These are phyloP conservation scores for Sebastes nivosus DNA, from an alignment of 2,797 vertebrate species.

Conservation along the genomic window DNA sequence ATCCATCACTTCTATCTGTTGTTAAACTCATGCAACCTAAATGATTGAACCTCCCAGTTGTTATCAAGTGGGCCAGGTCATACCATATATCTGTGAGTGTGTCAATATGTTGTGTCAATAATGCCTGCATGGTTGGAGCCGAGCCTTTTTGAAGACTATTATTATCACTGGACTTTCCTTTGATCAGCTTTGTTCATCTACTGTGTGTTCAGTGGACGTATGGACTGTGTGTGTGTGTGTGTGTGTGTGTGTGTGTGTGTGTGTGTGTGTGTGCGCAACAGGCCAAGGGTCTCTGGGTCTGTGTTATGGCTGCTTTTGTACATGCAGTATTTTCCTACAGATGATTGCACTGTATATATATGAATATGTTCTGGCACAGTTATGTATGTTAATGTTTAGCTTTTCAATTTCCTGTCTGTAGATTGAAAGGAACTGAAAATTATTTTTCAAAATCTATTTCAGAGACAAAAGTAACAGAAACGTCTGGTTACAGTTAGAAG, in stretches of 20 bases:
- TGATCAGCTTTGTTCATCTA: neutral
- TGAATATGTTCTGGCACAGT: neutral
- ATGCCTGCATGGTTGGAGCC: neutral
- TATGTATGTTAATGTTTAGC: neutral
- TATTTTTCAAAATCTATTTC: neutral
- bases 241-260: neutral
- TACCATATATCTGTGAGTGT: neutral
- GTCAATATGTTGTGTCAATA: neutral
- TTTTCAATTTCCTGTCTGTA: neutral
- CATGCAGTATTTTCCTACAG: neutral
- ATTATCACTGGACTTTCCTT: neutral
- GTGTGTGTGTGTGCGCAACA: neutral
- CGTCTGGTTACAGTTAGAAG: neutral
- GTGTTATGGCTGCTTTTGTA: neutral
- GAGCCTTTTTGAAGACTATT: neutral
- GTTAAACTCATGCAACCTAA: neutral
- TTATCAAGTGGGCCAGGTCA: neutral
- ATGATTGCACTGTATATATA: neutral
- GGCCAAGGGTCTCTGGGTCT: neutral
- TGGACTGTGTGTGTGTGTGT: neutral
- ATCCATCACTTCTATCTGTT: neutral
- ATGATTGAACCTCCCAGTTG: neutral
- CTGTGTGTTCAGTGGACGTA: neutral
- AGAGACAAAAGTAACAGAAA: neutral
- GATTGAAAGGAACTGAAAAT: neutral